Evolutionary conservation across 2,797 vertebrate genomes (phyloP).

Genomic region (Selene dorsalis): DNA sequence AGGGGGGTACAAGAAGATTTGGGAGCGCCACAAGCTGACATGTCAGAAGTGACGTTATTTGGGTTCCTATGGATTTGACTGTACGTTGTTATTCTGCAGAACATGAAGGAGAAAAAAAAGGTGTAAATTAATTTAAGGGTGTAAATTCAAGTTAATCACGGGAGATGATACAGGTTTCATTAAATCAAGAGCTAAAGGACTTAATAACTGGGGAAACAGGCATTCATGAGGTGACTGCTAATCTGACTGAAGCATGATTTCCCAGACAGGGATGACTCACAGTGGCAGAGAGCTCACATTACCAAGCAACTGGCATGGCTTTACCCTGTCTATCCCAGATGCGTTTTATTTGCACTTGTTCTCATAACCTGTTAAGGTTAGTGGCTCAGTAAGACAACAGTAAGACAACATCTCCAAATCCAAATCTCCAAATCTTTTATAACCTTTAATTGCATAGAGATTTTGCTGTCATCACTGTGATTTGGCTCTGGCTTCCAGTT

Average conservation of each 20-base stretch:
- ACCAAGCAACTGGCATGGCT: constrained; percentile 17
- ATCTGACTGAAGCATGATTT: constrained; percentile 62
- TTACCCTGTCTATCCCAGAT: constrained; percentile 40
- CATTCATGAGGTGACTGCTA: constrained; percentile 50
- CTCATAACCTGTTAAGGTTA: constrained; percentile 29
- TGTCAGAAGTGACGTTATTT: no score
- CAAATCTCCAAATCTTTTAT: constrained; percentile 6
- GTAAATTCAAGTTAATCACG: constrained; percentile 37
- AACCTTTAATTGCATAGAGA: constrained; percentile 37
- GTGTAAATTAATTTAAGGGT: constrained; percentile 5
- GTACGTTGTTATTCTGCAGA: background rate
- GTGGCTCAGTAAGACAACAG: constrained; percentile 18
- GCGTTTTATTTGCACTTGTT: constrained; percentile 49
- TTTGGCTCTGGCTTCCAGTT: constrained; percentile 43
- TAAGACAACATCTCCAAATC: constrained; percentile 3
- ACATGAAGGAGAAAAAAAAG: background rate
- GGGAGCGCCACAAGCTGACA: constrained; percentile 37
- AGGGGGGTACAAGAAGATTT: constrained; percentile 31
- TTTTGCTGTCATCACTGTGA: constrained; percentile 50
- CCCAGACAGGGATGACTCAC: constrained; percentile 64
- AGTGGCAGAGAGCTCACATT: background rate
- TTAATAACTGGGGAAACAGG: constrained; percentile 49
- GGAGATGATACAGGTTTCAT: constrained; percentile 41
- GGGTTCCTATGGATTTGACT: constrained; percentile 13
- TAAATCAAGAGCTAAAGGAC: constrained; percentile 27